Evolutionary conservation across 2,888 invertebrate genomes (phyloP).

Genomic region (Apotomis betuletana): DNA sequence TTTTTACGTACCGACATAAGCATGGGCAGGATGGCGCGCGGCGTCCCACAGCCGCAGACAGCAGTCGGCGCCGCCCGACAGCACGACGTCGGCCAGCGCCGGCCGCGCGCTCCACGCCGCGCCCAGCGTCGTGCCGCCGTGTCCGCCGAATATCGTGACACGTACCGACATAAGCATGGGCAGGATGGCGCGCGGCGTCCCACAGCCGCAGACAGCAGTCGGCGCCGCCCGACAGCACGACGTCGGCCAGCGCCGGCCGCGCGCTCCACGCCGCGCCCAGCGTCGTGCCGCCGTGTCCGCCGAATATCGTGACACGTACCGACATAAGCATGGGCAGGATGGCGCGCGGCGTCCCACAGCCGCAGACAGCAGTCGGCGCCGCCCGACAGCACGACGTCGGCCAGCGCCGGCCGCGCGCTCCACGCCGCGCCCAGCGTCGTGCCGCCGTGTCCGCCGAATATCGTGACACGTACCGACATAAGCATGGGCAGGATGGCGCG

Average conservation of each 20-base stretch:
- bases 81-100: constrained; percentile 80
- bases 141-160: constrained; percentile 84
- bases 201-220: constrained; percentile 87
- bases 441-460: constrained; percentile 72
- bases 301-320: constrained; percentile 81
- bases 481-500: constrained; percentile 67
- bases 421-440: constrained; percentile 85
- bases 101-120: constrained; percentile 86
- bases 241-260: constrained; percentile 77
- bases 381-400: constrained; percentile 85
- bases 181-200: constrained; percentile 79
- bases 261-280: constrained; percentile 87
- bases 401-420: constrained; percentile 83
- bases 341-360: constrained; percentile 84
- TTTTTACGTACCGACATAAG: constrained; percentile 56
- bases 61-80: constrained; percentile 87
- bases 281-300: constrained; percentile 78
- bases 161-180: constrained; percentile 56
- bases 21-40: constrained; percentile 68
- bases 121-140: constrained; percentile 80
- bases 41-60: constrained; percentile 86
- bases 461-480: constrained; percentile 76
- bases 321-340: constrained; percentile 62
- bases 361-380: constrained; percentile 87
- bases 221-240: constrained; percentile 86